phyloP scores from a whole-genome alignment of 2,888 invertebrate species.

The Cantharis nigra region DNA sequence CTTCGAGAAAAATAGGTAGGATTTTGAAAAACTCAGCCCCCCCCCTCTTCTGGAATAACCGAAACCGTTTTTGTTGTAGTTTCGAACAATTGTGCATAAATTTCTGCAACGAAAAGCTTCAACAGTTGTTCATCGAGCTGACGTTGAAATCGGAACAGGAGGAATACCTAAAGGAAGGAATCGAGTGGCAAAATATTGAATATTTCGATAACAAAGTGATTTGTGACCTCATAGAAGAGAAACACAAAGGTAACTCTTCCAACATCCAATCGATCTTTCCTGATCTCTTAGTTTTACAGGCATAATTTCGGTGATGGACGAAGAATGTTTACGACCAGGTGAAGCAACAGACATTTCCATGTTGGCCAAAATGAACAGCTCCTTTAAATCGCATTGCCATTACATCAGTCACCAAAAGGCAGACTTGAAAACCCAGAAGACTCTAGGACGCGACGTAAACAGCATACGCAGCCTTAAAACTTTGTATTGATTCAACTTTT shows the following conservation, averaged over 20 bases:
- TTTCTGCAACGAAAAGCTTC: constrained; percentile 94
- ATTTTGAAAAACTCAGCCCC: neutral
- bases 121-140: constrained; percentile 90
- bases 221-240: constrained; percentile 89
- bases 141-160: constrained; percentile 92
- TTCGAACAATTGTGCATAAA: constrained; percentile 95
- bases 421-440: constrained; percentile 78
- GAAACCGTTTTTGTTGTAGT: constrained; percentile 51
- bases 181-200: constrained; percentile 86
- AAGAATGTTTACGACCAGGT: constrained; percentile 90
- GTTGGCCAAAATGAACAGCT: constrained; percentile 77
- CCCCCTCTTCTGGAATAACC: too few species aligned
- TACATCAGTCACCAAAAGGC: constrained; percentile 83
- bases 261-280: neutral
- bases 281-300: constrained; percentile 55
- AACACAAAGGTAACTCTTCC: constrained; percentile 70
- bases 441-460: constrained; percentile 80
- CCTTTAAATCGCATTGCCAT: constrained; percentile 76
- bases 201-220: constrained; percentile 94
- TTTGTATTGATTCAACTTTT: constrained; percentile 26
- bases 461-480: neutral
- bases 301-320: constrained; percentile 84
- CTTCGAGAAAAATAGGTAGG: constrained; percentile 82
- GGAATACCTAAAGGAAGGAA: constrained; percentile 88
- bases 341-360: constrained; percentile 83